Percentiles rank a stretch among this genome's conserved stretches.
These are phyloP conservation scores for Drosophila subquinaria DNA, from an alignment of 2,888 invertebrate genomes.

Conservation along the genomic window DNA sequence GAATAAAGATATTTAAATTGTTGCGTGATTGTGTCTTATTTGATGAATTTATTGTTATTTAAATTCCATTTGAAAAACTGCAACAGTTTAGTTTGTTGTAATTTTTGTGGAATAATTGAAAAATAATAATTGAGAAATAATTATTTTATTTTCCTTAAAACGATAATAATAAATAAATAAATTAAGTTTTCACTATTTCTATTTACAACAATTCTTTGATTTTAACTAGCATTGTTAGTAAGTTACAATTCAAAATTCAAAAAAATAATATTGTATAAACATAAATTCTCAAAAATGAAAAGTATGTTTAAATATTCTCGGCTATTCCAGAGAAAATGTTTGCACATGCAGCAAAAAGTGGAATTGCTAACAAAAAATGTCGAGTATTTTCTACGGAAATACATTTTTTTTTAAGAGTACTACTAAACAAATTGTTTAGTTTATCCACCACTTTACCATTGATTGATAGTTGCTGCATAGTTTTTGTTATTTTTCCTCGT, in stretches of 20 bases:
- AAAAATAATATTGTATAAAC: not conserved
- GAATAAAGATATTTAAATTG: not conserved
- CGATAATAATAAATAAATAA: too few species aligned
- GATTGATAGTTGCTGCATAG: slow-evolving; percentile 47
- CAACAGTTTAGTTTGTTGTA: too few species aligned
- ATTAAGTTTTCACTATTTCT: too few species aligned
- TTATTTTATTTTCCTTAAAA: too few species aligned
- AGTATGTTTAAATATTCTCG: not conserved
- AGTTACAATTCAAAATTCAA: not conserved
- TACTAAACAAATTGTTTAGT: slow-evolving; percentile 16
- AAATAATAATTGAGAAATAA: too few species aligned
- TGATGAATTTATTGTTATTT: not conserved
- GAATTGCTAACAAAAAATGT: not conserved
- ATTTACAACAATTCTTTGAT: not conserved
- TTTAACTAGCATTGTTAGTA: not conserved
- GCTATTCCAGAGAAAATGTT: not conserved
- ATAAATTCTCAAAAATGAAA: not conserved
- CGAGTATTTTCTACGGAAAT: not conserved
- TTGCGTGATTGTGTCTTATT: not conserved
- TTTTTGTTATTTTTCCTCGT: slow-evolving; percentile 1
- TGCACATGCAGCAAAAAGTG: not conserved
- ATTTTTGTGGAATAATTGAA: too few species aligned
- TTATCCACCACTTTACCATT: slow-evolving; percentile 1
- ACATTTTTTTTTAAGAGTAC: not conserved
- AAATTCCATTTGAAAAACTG: not conserved